Conservation (phyloP, 2,888 invertebrate species). For the Syrista parreyssii region DNA sequence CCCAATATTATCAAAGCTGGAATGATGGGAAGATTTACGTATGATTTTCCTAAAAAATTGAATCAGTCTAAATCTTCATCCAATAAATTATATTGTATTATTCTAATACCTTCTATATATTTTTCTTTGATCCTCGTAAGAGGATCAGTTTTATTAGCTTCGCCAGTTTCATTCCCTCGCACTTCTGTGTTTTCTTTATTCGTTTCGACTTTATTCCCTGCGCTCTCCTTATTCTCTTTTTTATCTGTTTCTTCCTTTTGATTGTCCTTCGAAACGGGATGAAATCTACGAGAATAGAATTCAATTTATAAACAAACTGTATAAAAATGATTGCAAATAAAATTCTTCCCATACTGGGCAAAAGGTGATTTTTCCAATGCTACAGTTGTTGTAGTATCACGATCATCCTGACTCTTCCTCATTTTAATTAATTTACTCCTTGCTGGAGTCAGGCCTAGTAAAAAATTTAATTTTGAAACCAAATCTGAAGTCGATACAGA, state of each 20-base stretch:
- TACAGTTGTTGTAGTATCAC: not conserved
- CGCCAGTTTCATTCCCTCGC: not conserved
- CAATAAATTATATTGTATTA: not conserved
- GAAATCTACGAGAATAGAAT: not conserved
- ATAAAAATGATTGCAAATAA: not conserved
- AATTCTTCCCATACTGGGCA: not conserved
- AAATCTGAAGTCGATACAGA: not conserved
- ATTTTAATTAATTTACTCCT: not conserved
- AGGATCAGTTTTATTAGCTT: not conserved
- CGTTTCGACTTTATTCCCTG: not conserved
- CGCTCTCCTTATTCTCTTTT: not conserved
- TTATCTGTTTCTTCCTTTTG: not conserved
- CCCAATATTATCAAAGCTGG: slow-evolving; percentile 27
- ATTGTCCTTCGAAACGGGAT: not conserved
- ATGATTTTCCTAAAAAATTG: not conserved
- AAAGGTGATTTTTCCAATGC: not conserved
- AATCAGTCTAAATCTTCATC: not conserved
- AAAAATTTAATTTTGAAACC: not conserved
- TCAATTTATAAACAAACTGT: not conserved
- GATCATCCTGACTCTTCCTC: not conserved
- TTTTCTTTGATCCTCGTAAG: not conserved
- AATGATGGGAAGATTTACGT: not conserved
- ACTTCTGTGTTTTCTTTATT: not conserved
- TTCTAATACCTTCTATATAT: not conserved
- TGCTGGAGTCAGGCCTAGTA: not conserved